Evolutionary conservation across 2,797 vertebrate genomes (phyloP).

Genomic region (Leuciscus waleckii): DNA sequence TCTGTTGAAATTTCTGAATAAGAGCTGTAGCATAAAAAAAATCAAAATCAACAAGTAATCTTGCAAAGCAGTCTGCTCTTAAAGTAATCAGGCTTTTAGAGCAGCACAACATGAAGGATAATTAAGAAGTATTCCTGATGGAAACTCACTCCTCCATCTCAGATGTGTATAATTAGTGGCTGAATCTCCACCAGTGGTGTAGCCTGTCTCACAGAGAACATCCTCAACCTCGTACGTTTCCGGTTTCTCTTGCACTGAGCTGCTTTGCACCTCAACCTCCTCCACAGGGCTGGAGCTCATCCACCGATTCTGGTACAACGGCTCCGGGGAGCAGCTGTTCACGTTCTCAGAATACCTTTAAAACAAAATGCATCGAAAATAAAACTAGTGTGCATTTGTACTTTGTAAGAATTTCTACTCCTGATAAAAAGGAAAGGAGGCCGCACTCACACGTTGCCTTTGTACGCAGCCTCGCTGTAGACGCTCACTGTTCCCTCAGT

Average conservation of each 20-base stretch:
- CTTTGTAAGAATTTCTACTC: not conserved
- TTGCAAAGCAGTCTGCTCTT: not conserved
- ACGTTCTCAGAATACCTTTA: conserved; percentile 53
- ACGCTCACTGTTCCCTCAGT: conserved; percentile 65
- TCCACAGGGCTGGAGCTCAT: conserved; percentile 69
- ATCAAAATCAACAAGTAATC: conserved; percentile 7
- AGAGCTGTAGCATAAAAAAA: conserved; percentile 66
- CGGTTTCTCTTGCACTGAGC: conserved; percentile 54
- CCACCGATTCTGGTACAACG: conserved; percentile 57
- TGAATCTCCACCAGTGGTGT: conserved; percentile 82
- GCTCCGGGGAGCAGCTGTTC: conserved; percentile 49
- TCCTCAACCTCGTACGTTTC: conserved; percentile 65
- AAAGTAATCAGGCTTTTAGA: not conserved
- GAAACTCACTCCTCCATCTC: conserved; percentile 56
- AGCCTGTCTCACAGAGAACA: conserved; percentile 82
- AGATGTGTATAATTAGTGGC: conserved; percentile 75
- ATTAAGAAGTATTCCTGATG: not conserved
- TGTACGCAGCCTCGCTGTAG: conserved; percentile 65
- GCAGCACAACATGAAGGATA: not conserved
- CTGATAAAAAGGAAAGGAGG: conserved; percentile 7
- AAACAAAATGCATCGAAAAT: conserved; percentile 5
- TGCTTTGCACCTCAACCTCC: conserved; percentile 54
- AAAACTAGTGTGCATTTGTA: not conserved
- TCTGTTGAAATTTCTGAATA: conserved; percentile 84
- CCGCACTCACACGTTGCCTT: conserved; percentile 69